A percentile compares a stretch with the other conserved stretches of the same genome.
Evolutionary conservation across 2,888 invertebrate genomes (phyloP).

Genomic region (Trissoscelio sp.): DNA sequence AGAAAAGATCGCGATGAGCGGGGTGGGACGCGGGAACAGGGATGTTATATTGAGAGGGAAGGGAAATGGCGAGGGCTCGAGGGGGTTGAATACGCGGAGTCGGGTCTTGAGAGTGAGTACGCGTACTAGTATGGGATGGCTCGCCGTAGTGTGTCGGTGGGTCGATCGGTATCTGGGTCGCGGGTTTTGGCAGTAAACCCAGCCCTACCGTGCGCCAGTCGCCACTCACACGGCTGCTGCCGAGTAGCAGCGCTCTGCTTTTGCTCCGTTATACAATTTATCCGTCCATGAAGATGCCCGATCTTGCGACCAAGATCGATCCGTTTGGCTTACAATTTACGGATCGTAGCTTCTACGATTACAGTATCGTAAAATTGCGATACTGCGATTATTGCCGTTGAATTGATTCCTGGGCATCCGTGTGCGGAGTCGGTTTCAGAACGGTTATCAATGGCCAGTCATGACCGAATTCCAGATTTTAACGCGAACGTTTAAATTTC

Average conservation of each 20-base stretch:
- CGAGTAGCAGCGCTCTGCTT: too few species aligned
- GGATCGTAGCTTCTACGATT: neutral
- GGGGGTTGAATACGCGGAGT: slow-evolving; percentile 52
- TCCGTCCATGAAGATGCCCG: slow-evolving; percentile 8
- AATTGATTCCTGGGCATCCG: slow-evolving; percentile 10
- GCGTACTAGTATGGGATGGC: slow-evolving; percentile 58
- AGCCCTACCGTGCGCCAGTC: slow-evolving; percentile 66
- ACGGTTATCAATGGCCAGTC: slow-evolving; percentile 10
- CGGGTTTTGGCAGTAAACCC: slow-evolving; percentile 82
- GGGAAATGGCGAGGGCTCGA: slow-evolving; percentile 28
- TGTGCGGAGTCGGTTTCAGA: slow-evolving; percentile 3
- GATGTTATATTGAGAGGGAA: slow-evolving; percentile 12
- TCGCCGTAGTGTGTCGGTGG: slow-evolving; percentile 78
- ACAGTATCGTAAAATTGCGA: slow-evolving; percentile 7
- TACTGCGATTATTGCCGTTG: neutral
- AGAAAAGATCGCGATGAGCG: slow-evolving; percentile 25
- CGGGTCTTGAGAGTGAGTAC: slow-evolving; percentile 53
- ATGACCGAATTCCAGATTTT: slow-evolving; percentile 8
- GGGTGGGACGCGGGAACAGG: slow-evolving; percentile 18
- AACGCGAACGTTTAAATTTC: slow-evolving; percentile 1
- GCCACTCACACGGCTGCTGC: slow-evolving; percentile 59
- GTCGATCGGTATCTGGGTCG: slow-evolving; percentile 84
- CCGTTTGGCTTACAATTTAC: neutral
- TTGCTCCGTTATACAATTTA: slow-evolving; percentile 16
- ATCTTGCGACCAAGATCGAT: slow-evolving; percentile 29